Evolutionary conservation across 2,113 vertebrate genomes (phyloP).

Genomic region (Bos indicus): DNA sequence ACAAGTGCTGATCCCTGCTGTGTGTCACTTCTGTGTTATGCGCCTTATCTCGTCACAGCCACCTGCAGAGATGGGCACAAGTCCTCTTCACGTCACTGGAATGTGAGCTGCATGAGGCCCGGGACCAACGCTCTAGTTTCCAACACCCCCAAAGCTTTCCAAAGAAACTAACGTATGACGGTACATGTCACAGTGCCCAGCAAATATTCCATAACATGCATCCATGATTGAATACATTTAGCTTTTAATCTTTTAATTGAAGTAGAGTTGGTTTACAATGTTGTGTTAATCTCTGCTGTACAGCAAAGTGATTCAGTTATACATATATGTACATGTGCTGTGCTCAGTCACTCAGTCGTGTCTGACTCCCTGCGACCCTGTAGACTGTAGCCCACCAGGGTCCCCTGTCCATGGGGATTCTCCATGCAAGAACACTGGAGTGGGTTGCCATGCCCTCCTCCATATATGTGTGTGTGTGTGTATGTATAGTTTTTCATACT

Average conservation of each 20-base stretch:
- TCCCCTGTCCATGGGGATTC: background rate
- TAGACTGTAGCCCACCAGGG: background rate
- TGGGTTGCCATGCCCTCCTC: background rate
- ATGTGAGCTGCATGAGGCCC: background rate
- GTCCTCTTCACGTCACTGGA: background rate
- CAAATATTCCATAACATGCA: background rate
- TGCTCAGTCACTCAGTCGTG: background rate
- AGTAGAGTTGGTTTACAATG: background rate
- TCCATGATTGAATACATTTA: background rate
- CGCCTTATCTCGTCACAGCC: background rate
- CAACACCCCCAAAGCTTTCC: background rate
- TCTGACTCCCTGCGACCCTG: background rate
- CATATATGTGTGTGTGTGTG: background rate
- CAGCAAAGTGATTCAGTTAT: background rate
- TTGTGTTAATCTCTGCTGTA: background rate
- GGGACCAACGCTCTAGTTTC: background rate
- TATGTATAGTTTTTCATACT: background rate
- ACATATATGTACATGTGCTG: background rate
- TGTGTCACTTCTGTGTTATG: background rate
- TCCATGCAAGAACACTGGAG: background rate
- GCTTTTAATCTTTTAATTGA: background rate
- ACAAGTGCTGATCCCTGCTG: background rate
- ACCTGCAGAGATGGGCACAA: background rate
- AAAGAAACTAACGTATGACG: background rate
- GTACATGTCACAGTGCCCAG: background rate